phyloP scores from a whole-genome alignment of 2,113 vertebrate genomes.

The Gymnogyps californianus region DNA sequence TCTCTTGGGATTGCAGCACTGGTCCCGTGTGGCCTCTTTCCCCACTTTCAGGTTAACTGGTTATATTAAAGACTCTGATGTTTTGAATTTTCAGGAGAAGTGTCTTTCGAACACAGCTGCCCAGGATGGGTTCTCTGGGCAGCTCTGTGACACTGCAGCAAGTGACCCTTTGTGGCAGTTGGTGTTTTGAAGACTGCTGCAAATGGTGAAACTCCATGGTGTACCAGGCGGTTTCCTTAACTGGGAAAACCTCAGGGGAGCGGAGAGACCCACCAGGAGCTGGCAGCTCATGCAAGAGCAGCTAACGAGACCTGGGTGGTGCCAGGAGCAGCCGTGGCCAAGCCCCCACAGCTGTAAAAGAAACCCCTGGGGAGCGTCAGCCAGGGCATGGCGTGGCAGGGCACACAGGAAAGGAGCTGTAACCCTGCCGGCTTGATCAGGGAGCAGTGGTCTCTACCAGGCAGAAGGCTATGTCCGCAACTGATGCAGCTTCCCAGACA shows the following conservation, averaged over 20 bases:
- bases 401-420: background rate
- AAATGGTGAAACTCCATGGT: constrained; percentile 4
- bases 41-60: constrained; percentile 51
- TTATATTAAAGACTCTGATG: constrained; percentile 62
- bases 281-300: background rate
- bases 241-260: background rate
- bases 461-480: no score
- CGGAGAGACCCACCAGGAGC: background rate
- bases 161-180: constrained; percentile 55
- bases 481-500: no score
- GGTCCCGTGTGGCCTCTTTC: constrained; percentile 25
- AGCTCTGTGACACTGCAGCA: constrained; percentile 47
- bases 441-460: no score
- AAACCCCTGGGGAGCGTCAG: background rate
- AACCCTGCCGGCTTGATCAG: no score
- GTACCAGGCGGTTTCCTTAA: background rate
- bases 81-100: constrained; percentile 66
- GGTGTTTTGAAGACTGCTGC: constrained; percentile 41
- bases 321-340: background rate
- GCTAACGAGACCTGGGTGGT: background rate
- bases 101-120: constrained; percentile 62
- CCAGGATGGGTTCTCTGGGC: background rate
- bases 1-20: constrained; percentile 15
- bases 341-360: background rate
- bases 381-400: background rate